phyloP scores from a whole-genome alignment of 2,888 invertebrate genomes.

The Leptodirus hochenwartii region DNA sequence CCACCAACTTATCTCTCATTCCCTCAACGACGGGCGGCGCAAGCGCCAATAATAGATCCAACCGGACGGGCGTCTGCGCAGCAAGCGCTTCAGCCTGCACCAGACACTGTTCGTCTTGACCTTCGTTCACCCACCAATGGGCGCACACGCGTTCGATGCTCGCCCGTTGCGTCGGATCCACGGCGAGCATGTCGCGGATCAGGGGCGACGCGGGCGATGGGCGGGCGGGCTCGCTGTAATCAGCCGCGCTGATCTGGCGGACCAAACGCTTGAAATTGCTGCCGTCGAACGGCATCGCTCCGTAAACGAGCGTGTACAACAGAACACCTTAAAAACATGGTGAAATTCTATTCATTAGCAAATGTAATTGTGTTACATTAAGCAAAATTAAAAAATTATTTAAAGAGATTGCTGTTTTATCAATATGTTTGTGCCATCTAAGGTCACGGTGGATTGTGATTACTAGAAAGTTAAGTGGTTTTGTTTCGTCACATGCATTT shows the following conservation, averaged over 20 bases:
- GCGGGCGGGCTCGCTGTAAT: slow-evolving; percentile 90
- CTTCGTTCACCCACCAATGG: slow-evolving; percentile 94
- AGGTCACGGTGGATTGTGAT: too few relatives aligned
- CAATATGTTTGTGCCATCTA: too few relatives aligned
- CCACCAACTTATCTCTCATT: slow-evolving; percentile 53
- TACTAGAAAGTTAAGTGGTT: too few relatives aligned
- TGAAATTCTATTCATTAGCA: too few relatives aligned
- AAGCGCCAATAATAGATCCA: slow-evolving; percentile 70
- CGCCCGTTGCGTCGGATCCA: slow-evolving; percentile 75
- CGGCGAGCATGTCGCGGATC: slow-evolving; percentile 87
- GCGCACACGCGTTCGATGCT: slow-evolving; percentile 87
- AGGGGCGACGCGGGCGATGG: slow-evolving; percentile 84
- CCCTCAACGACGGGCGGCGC: slow-evolving; percentile 62
- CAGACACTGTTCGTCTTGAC: slow-evolving; percentile 63
- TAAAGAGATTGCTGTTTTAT: too few relatives aligned
- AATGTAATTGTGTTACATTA: too few relatives aligned
- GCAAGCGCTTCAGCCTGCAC: slow-evolving; percentile 76
- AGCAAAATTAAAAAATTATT: too few relatives aligned
- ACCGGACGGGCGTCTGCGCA: slow-evolving; percentile 75
- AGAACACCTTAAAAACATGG: too few relatives aligned
- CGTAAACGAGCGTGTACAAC: slow-evolving; percentile 94
- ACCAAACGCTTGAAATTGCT: slow-evolving; percentile 94
- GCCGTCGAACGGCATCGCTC: slow-evolving; percentile 99
- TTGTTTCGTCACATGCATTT: too few relatives aligned
- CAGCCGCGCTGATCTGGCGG: slow-evolving; percentile 91